These are phyloP conservation scores for Gymnopithys bicolor DNA, from an alignment of 2,797 vertebrate species.

Conservation along the genomic window DNA sequence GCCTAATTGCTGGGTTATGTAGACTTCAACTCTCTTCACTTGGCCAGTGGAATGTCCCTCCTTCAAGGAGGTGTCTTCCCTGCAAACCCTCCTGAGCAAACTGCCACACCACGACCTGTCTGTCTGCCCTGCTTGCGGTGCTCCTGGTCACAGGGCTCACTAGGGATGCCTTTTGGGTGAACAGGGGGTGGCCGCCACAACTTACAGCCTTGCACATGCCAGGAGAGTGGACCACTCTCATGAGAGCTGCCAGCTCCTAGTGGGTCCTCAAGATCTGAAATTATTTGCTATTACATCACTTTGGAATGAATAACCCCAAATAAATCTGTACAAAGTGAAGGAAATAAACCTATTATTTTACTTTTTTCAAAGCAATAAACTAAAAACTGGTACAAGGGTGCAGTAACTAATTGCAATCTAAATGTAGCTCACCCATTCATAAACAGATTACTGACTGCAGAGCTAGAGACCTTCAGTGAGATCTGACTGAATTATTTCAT, in stretches of 20 bases:
- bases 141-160: neutral
- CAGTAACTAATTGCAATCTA: neutral
- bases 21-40: neutral
- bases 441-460: neutral
- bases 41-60: neutral
- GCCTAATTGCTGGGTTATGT: neutral
- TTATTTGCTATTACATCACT: neutral
- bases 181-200: too few species aligned
- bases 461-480: neutral
- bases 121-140: neutral
- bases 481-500: neutral
- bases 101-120: neutral
- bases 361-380: neutral
- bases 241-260: accelerated
- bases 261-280: neutral
- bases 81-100: accelerated
- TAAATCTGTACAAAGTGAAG: neutral
- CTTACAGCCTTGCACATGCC: neutral
- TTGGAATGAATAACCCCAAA: neutral
- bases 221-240: neutral
- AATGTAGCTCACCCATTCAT: neutral
- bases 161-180: neutral
- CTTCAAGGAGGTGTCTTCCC: accelerated
- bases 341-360: neutral
- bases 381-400: neutral